phyloP scores from a whole-genome alignment of 2,113 vertebrate genomes.

The Corydoras sp. region DNA sequence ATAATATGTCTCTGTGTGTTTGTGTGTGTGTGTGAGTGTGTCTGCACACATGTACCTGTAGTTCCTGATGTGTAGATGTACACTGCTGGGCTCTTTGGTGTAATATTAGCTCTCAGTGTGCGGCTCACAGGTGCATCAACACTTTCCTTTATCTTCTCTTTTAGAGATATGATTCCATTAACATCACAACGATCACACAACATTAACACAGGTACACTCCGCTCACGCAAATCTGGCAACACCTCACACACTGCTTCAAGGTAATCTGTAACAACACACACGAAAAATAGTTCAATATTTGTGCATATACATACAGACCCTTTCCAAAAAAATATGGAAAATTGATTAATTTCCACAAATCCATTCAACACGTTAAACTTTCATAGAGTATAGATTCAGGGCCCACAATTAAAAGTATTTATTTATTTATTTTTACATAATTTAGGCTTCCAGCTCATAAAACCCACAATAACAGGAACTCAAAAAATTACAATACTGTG shows the following conservation, averaged over 20 bases:
- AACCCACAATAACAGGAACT: too few relatives aligned
- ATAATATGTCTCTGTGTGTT: too few relatives aligned
- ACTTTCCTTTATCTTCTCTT: constrained; percentile 65
- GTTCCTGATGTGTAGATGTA: constrained; percentile 87
- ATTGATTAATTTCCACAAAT: too few relatives aligned
- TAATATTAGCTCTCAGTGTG: constrained; percentile 64
- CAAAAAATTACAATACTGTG: too few relatives aligned
- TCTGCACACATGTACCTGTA: constrained; percentile 65
- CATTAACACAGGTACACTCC: constrained; percentile 62
- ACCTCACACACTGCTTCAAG: constrained; percentile 71
- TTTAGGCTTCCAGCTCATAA: too few relatives aligned
- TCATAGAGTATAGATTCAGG: too few relatives aligned
- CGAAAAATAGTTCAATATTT: too few relatives aligned
- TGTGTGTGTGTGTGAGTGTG: not conserved
- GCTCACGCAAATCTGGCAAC: constrained; percentile 64
- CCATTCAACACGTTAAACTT: too few relatives aligned
- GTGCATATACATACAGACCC: too few relatives aligned
- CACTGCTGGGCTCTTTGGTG: constrained; percentile 53
- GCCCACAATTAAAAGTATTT: too few relatives aligned
- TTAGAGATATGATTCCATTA: constrained; percentile 57
- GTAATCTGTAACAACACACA: constrained; percentile 55
- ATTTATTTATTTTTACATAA: too few relatives aligned
- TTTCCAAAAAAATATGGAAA: too few relatives aligned
- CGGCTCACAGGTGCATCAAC: constrained; percentile 64
- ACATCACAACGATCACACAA: constrained; percentile 57